These are phyloP conservation scores for Caenorhabditis macrosperma DNA, from an alignment of 2,888 invertebrate genomes.

Conservation along the genomic window DNA sequence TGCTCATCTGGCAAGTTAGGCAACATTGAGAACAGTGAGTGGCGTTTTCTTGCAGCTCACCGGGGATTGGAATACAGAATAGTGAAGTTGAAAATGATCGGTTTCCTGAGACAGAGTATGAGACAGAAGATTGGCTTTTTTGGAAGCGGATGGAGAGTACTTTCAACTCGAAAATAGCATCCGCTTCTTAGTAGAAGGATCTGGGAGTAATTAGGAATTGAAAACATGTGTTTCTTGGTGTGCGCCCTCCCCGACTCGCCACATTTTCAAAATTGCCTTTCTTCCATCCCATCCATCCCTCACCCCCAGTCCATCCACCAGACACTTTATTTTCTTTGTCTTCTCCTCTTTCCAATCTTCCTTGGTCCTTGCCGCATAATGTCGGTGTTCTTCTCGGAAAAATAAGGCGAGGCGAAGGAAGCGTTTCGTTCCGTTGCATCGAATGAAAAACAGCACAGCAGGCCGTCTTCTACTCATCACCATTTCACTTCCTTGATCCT, in stretches of 20 bases:
- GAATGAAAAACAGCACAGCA: not conserved
- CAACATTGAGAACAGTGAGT: too few species aligned
- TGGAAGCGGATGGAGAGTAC: too few species aligned
- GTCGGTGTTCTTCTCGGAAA: not conserved
- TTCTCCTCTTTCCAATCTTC: not conserved
- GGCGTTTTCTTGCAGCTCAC: too few species aligned
- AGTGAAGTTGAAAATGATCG: too few species aligned
- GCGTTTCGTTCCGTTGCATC: not conserved
- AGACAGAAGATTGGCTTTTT: too few species aligned
- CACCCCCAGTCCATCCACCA: not conserved
- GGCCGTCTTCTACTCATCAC: not conserved
- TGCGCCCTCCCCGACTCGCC: not conserved
- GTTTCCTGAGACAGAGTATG: too few species aligned
- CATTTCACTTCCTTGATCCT: not conserved
- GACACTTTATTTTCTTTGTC: not conserved
- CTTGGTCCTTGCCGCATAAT: not conserved
- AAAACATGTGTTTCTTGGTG: conserved; percentile 40
- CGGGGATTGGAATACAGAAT: too few species aligned
- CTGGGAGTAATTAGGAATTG: too few species aligned
- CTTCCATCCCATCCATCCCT: not conserved
- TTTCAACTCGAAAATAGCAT: too few species aligned
- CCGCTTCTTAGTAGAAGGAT: too few species aligned
- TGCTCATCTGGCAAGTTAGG: too few species aligned
- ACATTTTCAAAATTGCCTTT: conserved; percentile 50
- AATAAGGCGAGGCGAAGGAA: too few species aligned